Base-by-base conservation (phyloP, 2,797 vertebrate species). In the Melanotaenia parkinsoni region DNA sequence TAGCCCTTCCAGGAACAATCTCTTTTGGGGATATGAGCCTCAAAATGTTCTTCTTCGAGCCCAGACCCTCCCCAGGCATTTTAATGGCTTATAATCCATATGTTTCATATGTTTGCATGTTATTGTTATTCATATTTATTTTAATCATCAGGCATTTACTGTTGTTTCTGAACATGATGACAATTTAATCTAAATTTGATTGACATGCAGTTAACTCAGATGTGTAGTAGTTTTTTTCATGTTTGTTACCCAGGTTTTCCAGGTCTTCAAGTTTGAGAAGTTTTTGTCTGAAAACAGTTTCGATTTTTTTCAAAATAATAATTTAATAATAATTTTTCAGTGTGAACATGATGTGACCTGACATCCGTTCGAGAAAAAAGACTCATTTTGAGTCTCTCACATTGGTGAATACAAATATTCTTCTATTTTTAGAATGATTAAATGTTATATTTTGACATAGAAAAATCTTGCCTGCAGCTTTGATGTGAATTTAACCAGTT, bases 1-100 rank as follows among this genome's bases (percentile, higher is more conserved):
- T 88, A 88, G 85, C 83, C 82, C 76, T 85, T 88, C 89, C 88
- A 90, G 86, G 77, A 91, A 81, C 9, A 32, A 70, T 61, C 68
- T 79, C 83, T 80, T 72, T 75, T 74, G 86, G 87, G 88, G 80
- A 84, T 86, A 76, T 58, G 61, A 80, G 84, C 81, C 85, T 89
- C 82, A 86, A 88, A 47, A 84, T 72, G 67, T 61, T 80, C 58
- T 74, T 64, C 80, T 89, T 90, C 74, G 86, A 81, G 74, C 71
- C 68, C 77, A 66, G 67, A 74, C 72, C 71, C 60, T 85, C 75
- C 73, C 6, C 8, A 69, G 59, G 62, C 77, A 77, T 79, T 64
- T 54, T 11, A 43, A 43, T 30, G 62, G 20, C 45, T 62, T 64
- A 28, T 28, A 56, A 47, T 47, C 18, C 43, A 47, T 24, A 58